phyloP scores from a whole-genome alignment of 2,797 vertebrate species.

The Lepilemur ruficaudatus region DNA sequence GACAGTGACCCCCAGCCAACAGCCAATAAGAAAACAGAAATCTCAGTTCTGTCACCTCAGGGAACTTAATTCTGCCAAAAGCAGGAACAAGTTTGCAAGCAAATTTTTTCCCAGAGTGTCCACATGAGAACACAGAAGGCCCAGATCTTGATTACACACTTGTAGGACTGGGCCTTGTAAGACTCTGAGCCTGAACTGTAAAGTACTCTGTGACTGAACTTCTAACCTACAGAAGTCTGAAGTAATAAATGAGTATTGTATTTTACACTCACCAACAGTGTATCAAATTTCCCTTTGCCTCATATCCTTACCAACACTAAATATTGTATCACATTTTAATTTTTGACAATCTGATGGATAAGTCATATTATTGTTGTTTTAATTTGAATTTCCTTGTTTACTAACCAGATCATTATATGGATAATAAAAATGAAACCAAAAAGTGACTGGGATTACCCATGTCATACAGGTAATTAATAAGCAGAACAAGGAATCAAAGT shows the following conservation, averaged over 20 bases:
- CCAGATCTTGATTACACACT: neutral
- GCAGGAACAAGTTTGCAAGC: neutral
- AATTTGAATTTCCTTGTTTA: slow-evolving; percentile 4
- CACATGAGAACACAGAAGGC: neutral
- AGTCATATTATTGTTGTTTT: neutral
- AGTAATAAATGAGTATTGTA: neutral
- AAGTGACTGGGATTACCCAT: neutral
- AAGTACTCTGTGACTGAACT: neutral
- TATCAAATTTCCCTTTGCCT: neutral
- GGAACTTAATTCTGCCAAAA: neutral
- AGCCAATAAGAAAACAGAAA: neutral
- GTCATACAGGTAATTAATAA: slow-evolving; percentile 26
- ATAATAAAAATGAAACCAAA: neutral
- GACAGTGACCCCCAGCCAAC: neutral
- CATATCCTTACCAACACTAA: neutral
- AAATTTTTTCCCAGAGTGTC: neutral
- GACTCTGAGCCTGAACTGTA: neutral
- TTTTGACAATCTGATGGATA: neutral
- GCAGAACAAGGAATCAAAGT: neutral
- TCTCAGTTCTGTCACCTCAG: neutral
- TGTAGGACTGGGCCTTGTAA: neutral
- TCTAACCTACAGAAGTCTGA: neutral
- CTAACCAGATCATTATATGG: slow-evolving; percentile 23
- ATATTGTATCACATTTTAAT: slow-evolving; percentile 23
- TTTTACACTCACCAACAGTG: neutral